Conservation (phyloP, 2,888 invertebrate genomes). For the Coelinius sp. region DNA sequence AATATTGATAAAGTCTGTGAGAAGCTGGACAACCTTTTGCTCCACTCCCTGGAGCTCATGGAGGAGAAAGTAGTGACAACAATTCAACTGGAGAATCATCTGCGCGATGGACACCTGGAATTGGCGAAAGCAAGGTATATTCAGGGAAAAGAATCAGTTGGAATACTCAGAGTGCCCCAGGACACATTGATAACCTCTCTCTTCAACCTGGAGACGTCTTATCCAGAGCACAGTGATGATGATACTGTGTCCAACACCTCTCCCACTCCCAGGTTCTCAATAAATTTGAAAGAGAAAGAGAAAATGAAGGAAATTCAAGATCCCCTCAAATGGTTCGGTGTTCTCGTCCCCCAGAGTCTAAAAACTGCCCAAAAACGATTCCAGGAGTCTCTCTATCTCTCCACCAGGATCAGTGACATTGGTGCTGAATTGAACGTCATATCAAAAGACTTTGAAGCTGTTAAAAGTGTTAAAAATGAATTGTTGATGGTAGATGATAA, state of each 20-base stretch:
- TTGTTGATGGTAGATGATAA: background rate
- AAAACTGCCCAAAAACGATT: constrained; percentile 83
- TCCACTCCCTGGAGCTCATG: constrained; percentile 80
- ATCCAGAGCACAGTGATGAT: constrained; percentile 40
- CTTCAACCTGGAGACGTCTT: constrained; percentile 64
- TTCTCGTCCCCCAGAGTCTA: constrained; percentile 85
- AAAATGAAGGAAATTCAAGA: constrained; percentile 71
- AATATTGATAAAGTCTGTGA: constrained; percentile 72
- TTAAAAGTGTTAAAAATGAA: constrained; percentile 53
- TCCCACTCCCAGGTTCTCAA: constrained; percentile 53
- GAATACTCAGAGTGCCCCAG: constrained; percentile 81
- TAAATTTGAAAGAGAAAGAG: constrained; percentile 59
- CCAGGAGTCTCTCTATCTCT: constrained; percentile 78
- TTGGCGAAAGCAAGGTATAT: constrained; percentile 86
- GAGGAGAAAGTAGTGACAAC: constrained; percentile 81
- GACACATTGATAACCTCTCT: constrained; percentile 58
- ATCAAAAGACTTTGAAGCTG: constrained; percentile 62
- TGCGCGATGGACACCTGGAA: constrained; percentile 80
- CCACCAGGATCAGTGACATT: constrained; percentile 80
- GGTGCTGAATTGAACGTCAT: constrained; percentile 75
- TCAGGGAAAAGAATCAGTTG: constrained; percentile 82
- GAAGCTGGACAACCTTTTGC: constrained; percentile 79
- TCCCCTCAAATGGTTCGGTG: constrained; percentile 90
- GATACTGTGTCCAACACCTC: constrained; percentile 8
- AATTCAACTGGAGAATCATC: constrained; percentile 78